phyloP scores from a whole-genome alignment of 2,113 vertebrate species.

The Oncorhynchus nerka region DNA sequence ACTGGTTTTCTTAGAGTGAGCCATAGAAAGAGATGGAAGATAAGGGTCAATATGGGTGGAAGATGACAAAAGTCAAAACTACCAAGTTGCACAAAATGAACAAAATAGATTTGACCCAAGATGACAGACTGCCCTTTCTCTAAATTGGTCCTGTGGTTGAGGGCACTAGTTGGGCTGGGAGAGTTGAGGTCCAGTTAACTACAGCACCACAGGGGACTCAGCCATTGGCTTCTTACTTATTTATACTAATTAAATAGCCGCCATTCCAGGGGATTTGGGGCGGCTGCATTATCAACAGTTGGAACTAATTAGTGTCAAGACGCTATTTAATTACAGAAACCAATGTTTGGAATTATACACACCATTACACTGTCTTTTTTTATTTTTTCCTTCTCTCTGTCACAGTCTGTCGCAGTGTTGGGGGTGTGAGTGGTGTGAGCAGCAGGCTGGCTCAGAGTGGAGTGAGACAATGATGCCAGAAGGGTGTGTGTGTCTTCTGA shows the following conservation, averaged over 20 bases:
- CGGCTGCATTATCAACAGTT: constrained; percentile 59
- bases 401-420: background rate
- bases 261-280: constrained; percentile 50
- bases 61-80: background rate
- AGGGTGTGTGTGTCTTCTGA: background rate
- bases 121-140: background rate
- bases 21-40: background rate
- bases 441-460: background rate
- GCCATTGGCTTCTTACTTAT: constrained; percentile 51
- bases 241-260: constrained; percentile 61
- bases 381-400: background rate
- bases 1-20: background rate
- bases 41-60: background rate
- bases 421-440: background rate
- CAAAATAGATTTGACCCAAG: too few relatives aligned
- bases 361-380: constrained; percentile 54
- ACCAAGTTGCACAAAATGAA: background rate
- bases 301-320: constrained; percentile 69
- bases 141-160: background rate
- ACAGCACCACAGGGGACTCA: constrained; percentile 1
- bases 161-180: constrained; percentile 9
- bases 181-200: constrained; percentile 20
- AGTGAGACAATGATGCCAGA: background rate
- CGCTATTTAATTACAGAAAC: constrained; percentile 62
- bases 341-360: constrained; percentile 61